A percentile compares a stretch with the other conserved stretches of the same genome.
Conservation (phyloP, 92 coral and sea anemone species). For the Paramuricea clavata region DNA sequence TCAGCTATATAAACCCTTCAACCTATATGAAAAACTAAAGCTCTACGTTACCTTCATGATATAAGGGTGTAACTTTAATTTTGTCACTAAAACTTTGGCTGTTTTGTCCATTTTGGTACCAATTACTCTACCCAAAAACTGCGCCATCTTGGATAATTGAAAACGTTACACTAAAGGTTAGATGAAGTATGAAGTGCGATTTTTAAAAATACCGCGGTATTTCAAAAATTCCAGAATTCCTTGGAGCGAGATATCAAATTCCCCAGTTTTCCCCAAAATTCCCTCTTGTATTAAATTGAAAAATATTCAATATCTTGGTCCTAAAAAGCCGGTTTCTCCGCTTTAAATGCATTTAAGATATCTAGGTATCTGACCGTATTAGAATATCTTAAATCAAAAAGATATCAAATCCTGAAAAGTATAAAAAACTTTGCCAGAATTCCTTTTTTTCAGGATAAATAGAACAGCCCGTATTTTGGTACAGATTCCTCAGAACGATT, state of each 20-base stretch:
- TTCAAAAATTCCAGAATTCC: neutral
- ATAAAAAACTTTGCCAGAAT: too few relatives aligned
- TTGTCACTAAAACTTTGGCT: slow-evolving; percentile 93
- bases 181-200: slow-evolving; percentile 36
- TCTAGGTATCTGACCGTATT: too few relatives aligned
- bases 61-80: slow-evolving; percentile 87
- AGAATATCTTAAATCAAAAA: too few relatives aligned
- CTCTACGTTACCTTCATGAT: slow-evolving; percentile 75
- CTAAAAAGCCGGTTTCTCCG: too few relatives aligned
- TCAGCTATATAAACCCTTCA: neutral
- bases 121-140: slow-evolving; percentile 94
- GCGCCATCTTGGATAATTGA: slow-evolving; percentile 91
- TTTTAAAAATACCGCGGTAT: too few relatives aligned
- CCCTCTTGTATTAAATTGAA: neutral
- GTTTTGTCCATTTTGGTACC: slow-evolving; percentile 99
- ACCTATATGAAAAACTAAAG: neutral
- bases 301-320: too few relatives aligned
- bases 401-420: too few relatives aligned
- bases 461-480: slow-evolving; percentile 43
- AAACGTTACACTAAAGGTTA: neutral
- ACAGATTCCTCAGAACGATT: too few relatives aligned
- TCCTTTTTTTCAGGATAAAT: neutral
- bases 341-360: too few relatives aligned
- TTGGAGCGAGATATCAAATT: neutral
- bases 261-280: neutral